phyloP scores from a whole-genome alignment of 2,888 invertebrate genomes.

The Hydrotaea diabolus region DNA sequence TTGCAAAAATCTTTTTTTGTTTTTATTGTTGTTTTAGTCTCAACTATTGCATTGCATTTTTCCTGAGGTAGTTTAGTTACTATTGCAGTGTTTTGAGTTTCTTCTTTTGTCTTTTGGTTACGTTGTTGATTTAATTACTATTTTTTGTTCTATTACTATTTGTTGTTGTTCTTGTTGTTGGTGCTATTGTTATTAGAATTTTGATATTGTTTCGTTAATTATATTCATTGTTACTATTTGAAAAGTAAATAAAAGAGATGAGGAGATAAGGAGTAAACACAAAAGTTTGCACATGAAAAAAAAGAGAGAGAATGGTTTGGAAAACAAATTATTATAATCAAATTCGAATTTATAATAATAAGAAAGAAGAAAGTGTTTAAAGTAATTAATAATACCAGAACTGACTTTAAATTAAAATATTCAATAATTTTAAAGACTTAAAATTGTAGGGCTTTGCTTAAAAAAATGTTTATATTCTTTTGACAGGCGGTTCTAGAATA shows the following conservation, averaged over 20 bases:
- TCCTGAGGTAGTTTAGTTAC: conserved; percentile 81
- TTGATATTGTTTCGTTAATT: conserved; percentile 13
- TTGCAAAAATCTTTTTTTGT: conserved; percentile 46
- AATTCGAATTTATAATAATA: conserved; percentile 19
- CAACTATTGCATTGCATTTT: conserved; percentile 70
- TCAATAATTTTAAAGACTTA: too few species aligned
- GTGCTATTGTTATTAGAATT: not conserved
- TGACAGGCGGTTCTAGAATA: too few species aligned
- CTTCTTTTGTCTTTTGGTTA: conserved; percentile 61
- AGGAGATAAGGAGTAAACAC: not conserved
- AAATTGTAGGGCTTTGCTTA: too few species aligned
- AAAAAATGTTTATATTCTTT: too few species aligned
- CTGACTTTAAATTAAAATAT: not conserved
- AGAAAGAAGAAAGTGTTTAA: not conserved
- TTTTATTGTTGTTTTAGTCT: conserved; percentile 67
- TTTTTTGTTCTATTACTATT: conserved; percentile 55
- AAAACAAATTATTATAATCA: conserved; percentile 17
- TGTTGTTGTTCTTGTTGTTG: conserved; percentile 41
- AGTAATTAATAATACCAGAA: not conserved
- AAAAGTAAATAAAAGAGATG: not conserved
- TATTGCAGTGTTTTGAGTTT: conserved; percentile 78
- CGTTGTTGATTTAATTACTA: conserved; percentile 54
- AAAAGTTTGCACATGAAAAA: too few species aligned
- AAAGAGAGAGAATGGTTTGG: too few species aligned
- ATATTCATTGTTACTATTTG: conserved; percentile 24